Base-by-base conservation (phyloP, 2,797 vertebrate genomes). In the Tolypeutes matacus region DNA sequence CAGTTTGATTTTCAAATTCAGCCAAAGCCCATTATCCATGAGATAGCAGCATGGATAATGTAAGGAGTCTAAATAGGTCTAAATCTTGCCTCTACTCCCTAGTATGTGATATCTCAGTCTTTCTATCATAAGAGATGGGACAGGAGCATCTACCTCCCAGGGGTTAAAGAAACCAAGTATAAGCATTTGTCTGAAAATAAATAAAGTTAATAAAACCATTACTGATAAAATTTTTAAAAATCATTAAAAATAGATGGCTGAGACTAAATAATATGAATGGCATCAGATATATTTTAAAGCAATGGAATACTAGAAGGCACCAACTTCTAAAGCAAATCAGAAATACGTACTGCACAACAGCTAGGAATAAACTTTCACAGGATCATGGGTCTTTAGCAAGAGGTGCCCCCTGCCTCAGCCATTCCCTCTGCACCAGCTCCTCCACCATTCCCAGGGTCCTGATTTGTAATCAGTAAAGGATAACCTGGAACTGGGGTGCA, bases 1-100 rank as follows among this genome's bases (percentile, higher is more conserved):
- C 46, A 25, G 18, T 69, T 89, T 95, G 49, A 93, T 86, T 89
- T 94, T 89, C 67, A 91, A 70, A 85, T 89, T 81, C 15, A 89
- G 34, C 36, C 81, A 89, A 65, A n/a, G 53, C 7, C 42, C 67
- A 25, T 42, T n/a, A n/a, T n/a, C n/a, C n/a, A n/a, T 58, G 25
- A 17, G 29, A 36, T 1, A 62, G 20, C 2, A 88, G 73, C 56
- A 83, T 14, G 8, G 31, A 42, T 15, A 70, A 90, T 1, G 0
- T 49, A 92, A 34, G 1, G 11, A 64, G 49, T 39, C 72, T 14
- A 5, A 92, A 91, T 77, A 31, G 21, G 20, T 88, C 82, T 92
- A 51, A 69, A 80, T 62, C 75, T 93, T 73, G 3, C 75, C 69
- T 92, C 83, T 53, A 49, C 31, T 64, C 27, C n/a, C 42, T 56